Evolutionary conservation across 2,113 vertebrate genomes (phyloP).

Genomic region (Saccopteryx leptura): DNA sequence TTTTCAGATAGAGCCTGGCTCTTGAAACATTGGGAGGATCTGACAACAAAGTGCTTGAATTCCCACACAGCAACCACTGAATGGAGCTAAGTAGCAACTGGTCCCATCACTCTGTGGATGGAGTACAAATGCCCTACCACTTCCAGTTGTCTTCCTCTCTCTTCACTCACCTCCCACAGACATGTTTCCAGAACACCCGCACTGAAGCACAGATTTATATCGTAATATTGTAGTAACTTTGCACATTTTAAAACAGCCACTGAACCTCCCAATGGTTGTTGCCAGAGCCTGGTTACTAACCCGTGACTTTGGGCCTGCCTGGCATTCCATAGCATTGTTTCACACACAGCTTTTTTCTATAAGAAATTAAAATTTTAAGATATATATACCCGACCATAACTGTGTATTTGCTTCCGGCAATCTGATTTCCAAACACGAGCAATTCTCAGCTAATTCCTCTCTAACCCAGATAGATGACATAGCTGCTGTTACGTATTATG

Average conservation of each 20-base stretch:
- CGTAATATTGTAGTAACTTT: neutral
- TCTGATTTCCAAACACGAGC: constrained; percentile 9
- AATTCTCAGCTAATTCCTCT: constrained; percentile 9
- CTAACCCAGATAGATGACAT: neutral
- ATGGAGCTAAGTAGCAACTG: neutral
- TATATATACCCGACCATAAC: neutral
- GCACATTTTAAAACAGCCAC: neutral
- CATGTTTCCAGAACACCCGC: neutral
- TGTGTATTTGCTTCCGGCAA: neutral
- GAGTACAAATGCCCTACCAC: rapidly evolving
- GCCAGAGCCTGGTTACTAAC: neutral
- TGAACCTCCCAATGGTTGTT: neutral
- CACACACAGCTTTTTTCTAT: neutral
- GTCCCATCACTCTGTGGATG: rapidly evolving
- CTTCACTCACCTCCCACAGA: neutral
- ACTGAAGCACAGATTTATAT: neutral
- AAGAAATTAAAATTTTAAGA: constrained; percentile 11
- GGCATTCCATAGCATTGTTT: neutral
- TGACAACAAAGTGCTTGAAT: neutral
- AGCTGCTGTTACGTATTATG: neutral
- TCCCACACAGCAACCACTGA: neutral
- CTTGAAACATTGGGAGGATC: neutral
- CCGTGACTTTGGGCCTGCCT: neutral
- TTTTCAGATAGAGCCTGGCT: neutral
- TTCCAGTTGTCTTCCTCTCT: neutral